These are phyloP conservation scores for Anguilla obscura DNA, from an alignment of 2,797 vertebrate species.

Conservation along the genomic window DNA sequence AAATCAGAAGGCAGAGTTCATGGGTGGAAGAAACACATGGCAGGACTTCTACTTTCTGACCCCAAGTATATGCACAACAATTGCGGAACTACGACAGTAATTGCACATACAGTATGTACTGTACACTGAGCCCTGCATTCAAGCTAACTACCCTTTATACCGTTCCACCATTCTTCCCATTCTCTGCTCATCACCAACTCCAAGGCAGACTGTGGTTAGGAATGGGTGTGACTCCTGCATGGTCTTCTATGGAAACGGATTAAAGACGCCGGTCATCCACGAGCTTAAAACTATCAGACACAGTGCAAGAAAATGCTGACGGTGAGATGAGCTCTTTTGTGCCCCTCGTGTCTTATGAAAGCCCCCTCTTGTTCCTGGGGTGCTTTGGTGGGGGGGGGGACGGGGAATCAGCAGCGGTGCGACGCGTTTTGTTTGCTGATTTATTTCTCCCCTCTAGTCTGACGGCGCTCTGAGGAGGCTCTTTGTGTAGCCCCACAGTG, in stretches of 20 bases:
- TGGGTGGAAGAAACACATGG: no score
- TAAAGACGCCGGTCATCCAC: neutral
- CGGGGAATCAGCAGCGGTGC: neutral
- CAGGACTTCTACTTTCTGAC: no score
- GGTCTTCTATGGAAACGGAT: neutral
- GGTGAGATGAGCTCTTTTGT: neutral
- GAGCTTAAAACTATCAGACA: neutral
- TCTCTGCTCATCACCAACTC: neutral
- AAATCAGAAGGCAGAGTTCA: no score
- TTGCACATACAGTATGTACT: neutral
- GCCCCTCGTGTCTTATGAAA: neutral
- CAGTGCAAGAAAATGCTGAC: neutral
- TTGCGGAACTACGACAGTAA: neutral
- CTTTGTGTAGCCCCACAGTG: neutral
- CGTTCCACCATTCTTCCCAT: neutral
- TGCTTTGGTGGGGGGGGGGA: neutral
- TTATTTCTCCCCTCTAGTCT: neutral
- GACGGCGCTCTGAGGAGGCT: neutral
- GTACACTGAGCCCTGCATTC: neutral
- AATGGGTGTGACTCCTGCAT: neutral
- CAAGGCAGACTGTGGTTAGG: neutral
- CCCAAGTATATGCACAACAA: neutral
- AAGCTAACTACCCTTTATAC: neutral
- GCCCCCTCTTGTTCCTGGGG: neutral
- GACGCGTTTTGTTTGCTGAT: neutral